Evolutionary conservation across 2,888 invertebrate species (phyloP), one percentile per base, ranked within the genome.

Genomic region (Andrena minutula): DNA sequence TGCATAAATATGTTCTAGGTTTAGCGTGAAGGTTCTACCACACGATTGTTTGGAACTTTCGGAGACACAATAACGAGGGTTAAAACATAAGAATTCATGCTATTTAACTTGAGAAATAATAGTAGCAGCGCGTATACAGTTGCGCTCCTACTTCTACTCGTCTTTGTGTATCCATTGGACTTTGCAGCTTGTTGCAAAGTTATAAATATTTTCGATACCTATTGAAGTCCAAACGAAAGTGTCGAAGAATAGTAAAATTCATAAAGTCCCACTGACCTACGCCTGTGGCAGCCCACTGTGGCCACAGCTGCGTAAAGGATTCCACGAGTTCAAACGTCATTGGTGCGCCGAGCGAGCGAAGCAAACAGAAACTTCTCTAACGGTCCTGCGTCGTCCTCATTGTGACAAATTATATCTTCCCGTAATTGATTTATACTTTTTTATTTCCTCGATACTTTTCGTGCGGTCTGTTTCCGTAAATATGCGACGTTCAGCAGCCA

Each of bases 271-370:
- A 65, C 85, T 77, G 26, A 86, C 86, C 80, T 81, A 58, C 61
- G 8, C 75, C 0, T 60, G 70, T 20, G n/a, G 70, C 63, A 32
- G 60, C 58, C 86, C 86, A 85, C 30, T 85, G 85, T 4, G 86
- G 85, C 86, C 86, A 86, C 30, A 83, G 12, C 41, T 20, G 63
- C 2, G 71, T 7, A 2, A 75, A 23, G 12, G 63, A 2, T 10
- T 75, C 69, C 23, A 70, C 20, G 20, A 72, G 6, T 60, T 79
- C 35, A 28, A 41, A 6, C 49, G 28, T 3, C 63, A 71, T 75
- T 16, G 30, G 16, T 56, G 8, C 23, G 12, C 41, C 41, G 41
- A 56, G 2, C 26, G 56, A 47, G 12, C 16, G 28, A 20, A 53
- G 30, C 23, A 41, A 41, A 58, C 32, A 41, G 23, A n/a, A 32